A percentile compares a stretch with the other conserved stretches of the same genome.
These are phyloP conservation scores for Lasioglossum albipes DNA, from an alignment of 1,140 invertebrate genomes.

Conservation along the genomic window DNA sequence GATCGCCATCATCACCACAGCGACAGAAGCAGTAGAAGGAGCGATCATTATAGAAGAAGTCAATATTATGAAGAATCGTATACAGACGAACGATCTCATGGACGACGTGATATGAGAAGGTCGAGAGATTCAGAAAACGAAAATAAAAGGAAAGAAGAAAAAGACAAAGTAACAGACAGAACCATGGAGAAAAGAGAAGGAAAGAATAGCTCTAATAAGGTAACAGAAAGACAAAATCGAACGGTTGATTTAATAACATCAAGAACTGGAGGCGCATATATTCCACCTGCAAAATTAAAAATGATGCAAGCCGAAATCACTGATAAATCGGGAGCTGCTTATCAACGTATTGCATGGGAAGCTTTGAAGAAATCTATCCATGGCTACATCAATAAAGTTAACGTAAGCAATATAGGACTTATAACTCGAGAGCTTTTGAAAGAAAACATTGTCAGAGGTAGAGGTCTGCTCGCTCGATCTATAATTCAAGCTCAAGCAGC, in stretches of 20 bases:
- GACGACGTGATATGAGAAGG: not conserved
- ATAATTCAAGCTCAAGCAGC: conserved; percentile 98
- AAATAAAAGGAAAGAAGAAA: conserved; percentile 12
- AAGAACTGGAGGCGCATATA: conserved; percentile 97
- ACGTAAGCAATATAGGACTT: conserved; percentile 95
- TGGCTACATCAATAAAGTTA: conserved; percentile 98
- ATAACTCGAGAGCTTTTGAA: conserved; percentile 95
- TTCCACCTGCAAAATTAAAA: conserved; percentile 96
- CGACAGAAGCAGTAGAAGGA: conserved; percentile 3
- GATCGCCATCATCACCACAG: not conserved
- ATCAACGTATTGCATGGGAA: conserved; percentile 99
- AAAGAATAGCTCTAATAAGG: conserved; percentile 23
- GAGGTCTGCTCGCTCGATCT: conserved; percentile 93
- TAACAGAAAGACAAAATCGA: conserved; percentile 79
- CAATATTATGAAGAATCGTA: conserved; percentile 1
- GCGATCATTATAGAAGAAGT: not conserved
- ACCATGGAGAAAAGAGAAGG: conserved; percentile 17
- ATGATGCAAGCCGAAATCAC: conserved; percentile 97
- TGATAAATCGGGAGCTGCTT: conserved; percentile 94
- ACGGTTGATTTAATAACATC: conserved; percentile 89
- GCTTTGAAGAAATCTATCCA: conserved; percentile 99
- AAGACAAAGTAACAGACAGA: not conserved
- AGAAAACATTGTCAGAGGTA: conserved; percentile 97
- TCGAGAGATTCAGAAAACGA: not conserved
- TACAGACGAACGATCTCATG: not conserved